Base-by-base conservation (phyloP, 2,888 invertebrate genomes). In the Phoenoteleia sp. region DNA sequence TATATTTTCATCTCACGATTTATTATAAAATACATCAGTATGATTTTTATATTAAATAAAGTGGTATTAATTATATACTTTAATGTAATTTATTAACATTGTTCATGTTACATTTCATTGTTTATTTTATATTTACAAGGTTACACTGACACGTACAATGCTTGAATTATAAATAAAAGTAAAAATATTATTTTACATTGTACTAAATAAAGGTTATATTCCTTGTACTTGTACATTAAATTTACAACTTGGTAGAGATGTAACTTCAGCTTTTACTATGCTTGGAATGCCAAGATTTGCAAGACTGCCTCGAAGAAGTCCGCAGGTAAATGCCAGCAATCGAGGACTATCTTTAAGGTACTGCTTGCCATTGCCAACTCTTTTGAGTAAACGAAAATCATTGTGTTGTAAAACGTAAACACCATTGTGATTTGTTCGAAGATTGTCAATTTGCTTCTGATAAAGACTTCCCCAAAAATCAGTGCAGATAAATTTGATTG, bases 381-480 rank as follows among this genome's bases (percentile, higher is more conserved):
- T 97, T 9, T 97, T 96, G 5, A 99, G 95, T 91, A 99, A 98
- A 77, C 98, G 95, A 94, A 99, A 99, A 75, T 97, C 96, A 94
- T 99, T 99, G 93, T 99, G 99, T 94, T 99, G 99, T 19, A 99
- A 95, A 9, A 99, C 99, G 94, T 99, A 99, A 66, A 99, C 98
- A 9, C 99, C 99, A 94, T 99, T 97, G 94, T 99, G 99, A 94
- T 99, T 99, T 23, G 99, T 99, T 87, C 98, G 94, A 64, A 99
- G 95, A 94, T 99, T 99, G 93, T 99, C 99, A 74, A 99, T 98
- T 94, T 99, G 99, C 93, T 99, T 99, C 91, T 99, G 99, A 93
- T 99, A 99, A 36, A 99, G 96, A 42, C 98, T 96, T n/a, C 97
- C 97, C 99, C 99, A 99, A 92, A 99, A 99, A 92, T 99, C 99